Percentiles rank a stretch among this genome's conserved stretches.
phyloP scores from a whole-genome alignment of 2,113 vertebrate genomes.

The Nycticebus coucang region DNA sequence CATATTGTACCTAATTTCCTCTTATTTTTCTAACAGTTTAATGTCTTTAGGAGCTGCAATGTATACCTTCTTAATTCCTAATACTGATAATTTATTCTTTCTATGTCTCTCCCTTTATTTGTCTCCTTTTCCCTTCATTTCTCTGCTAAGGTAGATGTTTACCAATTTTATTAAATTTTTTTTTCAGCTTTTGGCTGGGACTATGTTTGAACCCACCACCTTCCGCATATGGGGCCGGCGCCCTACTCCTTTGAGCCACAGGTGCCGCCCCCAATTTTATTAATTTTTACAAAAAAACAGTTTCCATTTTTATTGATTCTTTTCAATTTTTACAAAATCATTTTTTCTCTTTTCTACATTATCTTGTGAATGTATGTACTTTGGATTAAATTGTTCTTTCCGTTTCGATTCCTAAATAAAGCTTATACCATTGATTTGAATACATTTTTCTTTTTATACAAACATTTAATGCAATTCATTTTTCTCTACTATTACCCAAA shows the following conservation, averaged over 20 bases:
- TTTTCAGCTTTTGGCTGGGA: too few relatives aligned
- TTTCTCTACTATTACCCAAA: not conserved
- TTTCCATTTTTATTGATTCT: not conserved
- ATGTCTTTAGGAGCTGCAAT: not conserved
- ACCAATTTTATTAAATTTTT: not conserved
- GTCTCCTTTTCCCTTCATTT: not conserved
- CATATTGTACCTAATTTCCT: not conserved
- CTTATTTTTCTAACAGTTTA: not conserved
- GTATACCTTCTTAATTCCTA: not conserved
- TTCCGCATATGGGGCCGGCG: too few relatives aligned
- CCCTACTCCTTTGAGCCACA: too few relatives aligned
- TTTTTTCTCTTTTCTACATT: not conserved
- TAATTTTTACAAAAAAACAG: not conserved
- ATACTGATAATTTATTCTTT: not conserved
- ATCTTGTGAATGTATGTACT: not conserved
- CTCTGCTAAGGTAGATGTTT: not conserved
- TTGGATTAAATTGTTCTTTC: not conserved
- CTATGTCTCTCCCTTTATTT: not conserved
- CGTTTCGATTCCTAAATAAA: not conserved
- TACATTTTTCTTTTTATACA: not conserved
- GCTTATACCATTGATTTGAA: not conserved
- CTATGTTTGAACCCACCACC: too few relatives aligned
- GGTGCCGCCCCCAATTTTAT: not conserved
- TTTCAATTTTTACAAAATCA: not conserved
- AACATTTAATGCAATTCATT: not conserved